phyloP scores from a whole-genome alignment of 2,113 vertebrate species.

The Tylochromis polylepis region DNA sequence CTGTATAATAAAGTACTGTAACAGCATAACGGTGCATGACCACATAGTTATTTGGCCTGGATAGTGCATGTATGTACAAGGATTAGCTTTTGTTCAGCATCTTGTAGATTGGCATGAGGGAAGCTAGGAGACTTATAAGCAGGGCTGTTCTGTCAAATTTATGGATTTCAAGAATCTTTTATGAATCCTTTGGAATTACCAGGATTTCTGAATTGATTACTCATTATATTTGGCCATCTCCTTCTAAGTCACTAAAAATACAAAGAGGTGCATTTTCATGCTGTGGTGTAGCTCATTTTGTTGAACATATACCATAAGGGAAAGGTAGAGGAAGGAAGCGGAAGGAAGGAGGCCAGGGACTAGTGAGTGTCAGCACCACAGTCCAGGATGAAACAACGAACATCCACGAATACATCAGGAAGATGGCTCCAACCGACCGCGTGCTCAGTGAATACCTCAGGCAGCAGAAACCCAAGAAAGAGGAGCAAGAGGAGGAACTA shows the following conservation, averaged over 20 bases:
- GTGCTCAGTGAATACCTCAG: no score
- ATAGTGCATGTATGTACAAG: background rate
- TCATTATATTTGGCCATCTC: background rate
- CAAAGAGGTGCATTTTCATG: background rate
- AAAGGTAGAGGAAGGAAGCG: background rate
- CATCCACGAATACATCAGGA: no score
- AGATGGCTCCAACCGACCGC: no score
- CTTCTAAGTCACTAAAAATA: background rate
- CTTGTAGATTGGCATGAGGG: background rate
- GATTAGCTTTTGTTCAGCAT: background rate
- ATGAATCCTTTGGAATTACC: background rate
- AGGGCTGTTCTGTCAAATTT: background rate
- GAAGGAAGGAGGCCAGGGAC: no score
- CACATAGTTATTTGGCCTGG: background rate
- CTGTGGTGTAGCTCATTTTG: no score
- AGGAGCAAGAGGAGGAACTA: no score
- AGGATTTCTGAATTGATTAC: background rate
- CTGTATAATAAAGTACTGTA: background rate
- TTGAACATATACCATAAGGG: background rate
- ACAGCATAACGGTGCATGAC: background rate
- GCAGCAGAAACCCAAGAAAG: no score
- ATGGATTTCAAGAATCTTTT: background rate
- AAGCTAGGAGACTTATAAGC: background rate
- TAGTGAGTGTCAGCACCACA: no score
- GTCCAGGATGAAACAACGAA: no score